Evolutionary conservation across 2,113 vertebrate genomes (phyloP), one percentile per base, ranked within the genome.

Genomic region (Aptenodytes patagonicus): DNA sequence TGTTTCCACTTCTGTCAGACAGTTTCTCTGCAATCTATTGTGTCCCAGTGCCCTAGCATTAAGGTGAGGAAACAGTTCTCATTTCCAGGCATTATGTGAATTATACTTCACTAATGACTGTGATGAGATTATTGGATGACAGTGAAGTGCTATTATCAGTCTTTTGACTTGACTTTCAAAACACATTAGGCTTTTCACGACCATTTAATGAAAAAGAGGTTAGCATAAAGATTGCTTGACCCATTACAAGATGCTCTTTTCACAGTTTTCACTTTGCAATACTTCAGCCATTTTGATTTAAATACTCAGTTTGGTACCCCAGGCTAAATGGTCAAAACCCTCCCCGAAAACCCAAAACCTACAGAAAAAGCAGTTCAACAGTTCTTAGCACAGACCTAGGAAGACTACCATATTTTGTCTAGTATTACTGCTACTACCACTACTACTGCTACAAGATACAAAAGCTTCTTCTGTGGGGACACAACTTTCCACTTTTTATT

Each of bases 341-440:
- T 51, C 5, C 5, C 19, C 9, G 7, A 18, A 60, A 77, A 9
- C 0, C 7, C 5, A 44, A 84, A 64, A 38, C 3, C 4, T 62
- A 20, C 3, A 68, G 16, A 66, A 60, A 92, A 94, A 47, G 7
- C 7, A 46, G 21, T 68, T 83, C 13, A 55, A 5, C 2, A 9
- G 29, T 40, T 86, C 12, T 46, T 52, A 61, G 8, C 31, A 52
- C 8, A 71, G 17, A 86, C 3, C 14, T 70, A 87, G 19, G 7
- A 52, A 61, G 9, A 26, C 1, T 32, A 19, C 2, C 0, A 1
- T 46, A 3, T 69, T 61, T 60, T 71, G 9, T 22, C 4, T 13
- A 29, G 8, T 60, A 20, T 8, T 47, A 10, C 28, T 32, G 7
- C 34, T 38, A 4, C 8, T 60, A 6, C 51, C 52, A 14, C 7